A percentile compares a stretch with the other conserved stretches of the same genome.
Evolutionary conservation across 1,140 invertebrate species (phyloP).

Genomic region (Acromyrmex heyeri): DNA sequence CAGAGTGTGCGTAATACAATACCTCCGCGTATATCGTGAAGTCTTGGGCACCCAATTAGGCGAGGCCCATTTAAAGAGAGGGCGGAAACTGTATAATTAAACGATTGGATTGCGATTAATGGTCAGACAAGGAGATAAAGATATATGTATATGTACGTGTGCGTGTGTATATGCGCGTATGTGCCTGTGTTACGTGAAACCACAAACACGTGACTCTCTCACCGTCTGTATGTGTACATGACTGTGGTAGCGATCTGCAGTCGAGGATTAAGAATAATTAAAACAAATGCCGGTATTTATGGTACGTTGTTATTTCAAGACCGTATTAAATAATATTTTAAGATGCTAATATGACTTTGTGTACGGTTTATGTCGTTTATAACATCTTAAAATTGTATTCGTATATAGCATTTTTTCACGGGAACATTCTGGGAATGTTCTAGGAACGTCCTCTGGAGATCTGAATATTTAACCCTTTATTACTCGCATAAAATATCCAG

Average conservation of each 20-base stretch:
- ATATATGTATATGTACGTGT: constrained; percentile 73
- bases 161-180: constrained; percentile 69
- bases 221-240: neutral
- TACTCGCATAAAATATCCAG: too few species aligned
- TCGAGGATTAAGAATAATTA: constrained; percentile 39
- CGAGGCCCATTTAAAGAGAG: constrained; percentile 24
- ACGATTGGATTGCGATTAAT: constrained; percentile 53
- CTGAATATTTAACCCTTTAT: too few species aligned
- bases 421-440: too few species aligned
- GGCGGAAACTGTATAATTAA: constrained; percentile 62
- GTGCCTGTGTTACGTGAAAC: constrained; percentile 65
- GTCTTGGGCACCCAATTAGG: constrained; percentile 63
- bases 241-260: constrained; percentile 12
- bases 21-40: constrained; percentile 79
- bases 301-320: too few species aligned
- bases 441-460: too few species aligned
- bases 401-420: too few species aligned
- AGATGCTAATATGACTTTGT: too few species aligned
- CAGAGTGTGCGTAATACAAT: constrained; percentile 78
- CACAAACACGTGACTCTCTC: constrained; percentile 39
- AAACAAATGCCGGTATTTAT: neutral
- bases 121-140: constrained; percentile 60
- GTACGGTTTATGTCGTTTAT: too few species aligned
- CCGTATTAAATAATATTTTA: too few species aligned
- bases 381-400: too few species aligned